A percentile compares a stretch with the other conserved stretches of the same genome.
Conservation (phyloP, 2,797 vertebrate genomes). For the Manis javanica region DNA sequence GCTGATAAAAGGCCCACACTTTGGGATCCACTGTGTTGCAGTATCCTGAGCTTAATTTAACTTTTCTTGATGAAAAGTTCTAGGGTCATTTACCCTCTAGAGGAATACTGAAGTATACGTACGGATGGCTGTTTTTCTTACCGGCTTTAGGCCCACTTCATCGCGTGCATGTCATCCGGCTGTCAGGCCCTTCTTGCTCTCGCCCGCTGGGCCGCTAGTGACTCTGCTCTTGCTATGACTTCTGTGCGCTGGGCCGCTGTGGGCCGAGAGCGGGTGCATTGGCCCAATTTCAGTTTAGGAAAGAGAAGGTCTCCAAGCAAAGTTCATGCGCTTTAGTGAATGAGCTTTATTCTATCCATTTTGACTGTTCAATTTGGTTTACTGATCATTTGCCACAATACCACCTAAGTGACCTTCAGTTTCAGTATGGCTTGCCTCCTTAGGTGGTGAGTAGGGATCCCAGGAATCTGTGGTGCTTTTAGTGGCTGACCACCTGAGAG, state of each 20-base stretch:
- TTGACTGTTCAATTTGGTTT: slow-evolving; percentile 31
- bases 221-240: not conserved
- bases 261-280: not conserved
- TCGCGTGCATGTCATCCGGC: not conserved
- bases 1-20: not conserved
- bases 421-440: not conserved
- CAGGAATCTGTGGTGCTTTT: not conserved
- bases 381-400: not conserved
- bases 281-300: slow-evolving; percentile 39
- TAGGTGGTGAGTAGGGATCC: not conserved
- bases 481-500: not conserved
- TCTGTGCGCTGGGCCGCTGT: not conserved
- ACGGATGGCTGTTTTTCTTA: not conserved
- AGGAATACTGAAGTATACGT: not conserved
- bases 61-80: not conserved
- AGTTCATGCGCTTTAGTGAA: slow-evolving; percentile 4
- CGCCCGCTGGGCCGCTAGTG: not conserved
- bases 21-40: not conserved
- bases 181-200: not conserved
- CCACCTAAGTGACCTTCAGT: not conserved
- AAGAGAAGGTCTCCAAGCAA: not conserved
- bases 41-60: slow-evolving; percentile 25
- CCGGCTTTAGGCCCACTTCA: not conserved
- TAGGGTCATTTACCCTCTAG: slow-evolving; percentile 13
- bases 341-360: slow-evolving; percentile 1